These are phyloP conservation scores for Aptenodytes patagonicus DNA, from an alignment of 2,113 vertebrate species.

Conservation along the genomic window DNA sequence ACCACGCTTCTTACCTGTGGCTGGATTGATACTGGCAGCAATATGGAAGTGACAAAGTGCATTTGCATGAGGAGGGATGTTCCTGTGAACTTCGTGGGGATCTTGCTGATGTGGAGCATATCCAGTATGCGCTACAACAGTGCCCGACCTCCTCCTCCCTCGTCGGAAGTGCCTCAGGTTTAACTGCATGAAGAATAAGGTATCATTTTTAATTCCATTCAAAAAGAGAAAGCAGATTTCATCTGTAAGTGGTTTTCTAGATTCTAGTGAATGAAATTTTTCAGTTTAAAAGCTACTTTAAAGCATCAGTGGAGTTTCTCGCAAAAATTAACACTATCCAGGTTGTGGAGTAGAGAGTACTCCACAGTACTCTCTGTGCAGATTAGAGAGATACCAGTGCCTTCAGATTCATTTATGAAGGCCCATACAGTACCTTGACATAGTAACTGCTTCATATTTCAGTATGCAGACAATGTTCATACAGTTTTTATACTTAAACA, in stretches of 20 bases:
- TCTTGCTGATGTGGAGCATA: slow-evolving; percentile 84
- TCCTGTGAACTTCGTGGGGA: slow-evolving; percentile 82
- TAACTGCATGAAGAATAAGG: slow-evolving; percentile 69
- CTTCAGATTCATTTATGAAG: neutral
- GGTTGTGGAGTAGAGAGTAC: neutral
- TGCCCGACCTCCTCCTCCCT: slow-evolving; percentile 75
- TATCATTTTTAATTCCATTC: slow-evolving; percentile 10
- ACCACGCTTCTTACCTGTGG: slow-evolving; percentile 78
- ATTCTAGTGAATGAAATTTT: neutral
- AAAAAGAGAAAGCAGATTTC: neutral
- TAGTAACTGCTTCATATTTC: neutral
- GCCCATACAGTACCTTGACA: neutral
- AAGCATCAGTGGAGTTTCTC: neutral
- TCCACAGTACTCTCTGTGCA: too few relatives aligned
- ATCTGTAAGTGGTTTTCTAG: neutral
- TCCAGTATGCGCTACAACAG: slow-evolving; percentile 82
- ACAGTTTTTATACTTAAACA: neutral
- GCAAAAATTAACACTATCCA: neutral
- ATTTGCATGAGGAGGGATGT: slow-evolving; percentile 80
- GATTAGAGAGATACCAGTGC: neutral
- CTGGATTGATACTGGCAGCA: slow-evolving; percentile 97
- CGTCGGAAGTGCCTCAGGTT: slow-evolving; percentile 81
- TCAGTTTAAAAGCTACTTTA: neutral
- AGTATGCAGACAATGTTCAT: neutral
- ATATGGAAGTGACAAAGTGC: slow-evolving; percentile 98